Evolutionary conservation across 2,797 vertebrate genomes (phyloP), one percentile per base, ranked within the genome.

Genomic region (Podarcis lilfordi): DNA sequence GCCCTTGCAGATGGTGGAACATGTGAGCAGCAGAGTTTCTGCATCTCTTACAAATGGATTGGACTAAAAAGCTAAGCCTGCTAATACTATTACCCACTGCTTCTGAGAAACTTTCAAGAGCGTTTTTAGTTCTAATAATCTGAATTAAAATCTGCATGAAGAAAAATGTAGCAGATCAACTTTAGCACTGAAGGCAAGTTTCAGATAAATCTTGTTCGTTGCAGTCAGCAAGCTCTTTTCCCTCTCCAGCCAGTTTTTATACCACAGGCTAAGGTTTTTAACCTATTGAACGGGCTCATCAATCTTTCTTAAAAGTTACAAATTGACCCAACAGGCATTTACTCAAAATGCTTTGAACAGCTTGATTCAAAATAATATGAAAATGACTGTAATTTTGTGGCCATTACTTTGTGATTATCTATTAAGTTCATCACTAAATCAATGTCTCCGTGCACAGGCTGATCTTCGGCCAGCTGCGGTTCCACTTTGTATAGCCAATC

Each of bases 401-500:
- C 55, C 91, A 90, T 79, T 98, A 99, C 99, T 98, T 99, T 99
- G 96, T 99, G 99, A 96, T 97, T 99, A 95, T 99, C 99, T 13
- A 99, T 99, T 93, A 99, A 96, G 93, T 99, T 99, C 96, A 99
- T 98, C 89, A 99, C 98, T 92, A 99, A 97, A 96, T 99, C 99
- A 61, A 99, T 98, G 95, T 99, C 99, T 94, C 99, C 99, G 0
- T 99, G 99, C 21, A 99, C 98, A 0, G 98, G 99, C 92, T 99
- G 99, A 92, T 99, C 99, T 96, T 99, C 99, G 5, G 99, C 99
- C 93, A 99, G 93, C 88, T 99, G 99, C 83, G 99, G 99, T 88
- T 99, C 99, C 88, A 99, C 98, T 96, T 98, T 98, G 92, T 99
- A 99, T 8, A 99, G 97, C 99, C 99, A 99, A 91, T 99, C 99